These are phyloP conservation scores for Lapara coniferarum DNA, from an alignment of 2,888 invertebrate genomes.

Conservation along the genomic window DNA sequence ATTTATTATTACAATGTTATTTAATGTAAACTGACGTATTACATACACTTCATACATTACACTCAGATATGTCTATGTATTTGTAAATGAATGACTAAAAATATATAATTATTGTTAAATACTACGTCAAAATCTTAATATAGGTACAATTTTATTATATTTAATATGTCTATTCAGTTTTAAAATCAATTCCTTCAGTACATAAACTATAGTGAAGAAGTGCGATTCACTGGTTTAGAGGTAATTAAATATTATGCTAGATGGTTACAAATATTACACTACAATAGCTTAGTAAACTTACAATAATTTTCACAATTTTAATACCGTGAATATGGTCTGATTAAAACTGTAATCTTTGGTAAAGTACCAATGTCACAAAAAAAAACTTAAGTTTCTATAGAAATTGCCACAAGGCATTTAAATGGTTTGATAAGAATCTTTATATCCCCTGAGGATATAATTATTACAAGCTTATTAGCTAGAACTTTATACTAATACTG, in stretches of 20 bases:
- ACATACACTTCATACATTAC: conserved; percentile 17
- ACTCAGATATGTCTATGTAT: conserved; percentile 27
- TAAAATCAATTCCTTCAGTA: conserved; percentile 70
- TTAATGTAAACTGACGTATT: conserved; percentile 3
- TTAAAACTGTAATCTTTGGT: conserved; percentile 32
- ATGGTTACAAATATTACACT: conserved; percentile 18
- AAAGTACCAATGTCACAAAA: conserved; percentile 23
- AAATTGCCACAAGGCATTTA: background rate
- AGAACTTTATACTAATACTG: conserved; percentile 12
- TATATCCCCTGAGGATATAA: background rate
- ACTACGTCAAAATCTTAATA: conserved; percentile 16
- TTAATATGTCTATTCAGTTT: conserved; percentile 36
- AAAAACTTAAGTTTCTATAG: background rate
- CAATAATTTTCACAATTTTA: conserved; percentile 19
- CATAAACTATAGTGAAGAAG: conserved; percentile 45
- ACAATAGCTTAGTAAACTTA: conserved; percentile 18
- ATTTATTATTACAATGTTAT: background rate
- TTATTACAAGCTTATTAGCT: conserved; percentile 7
- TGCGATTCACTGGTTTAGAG: conserved; percentile 26
- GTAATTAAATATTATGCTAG: conserved; percentile 24
- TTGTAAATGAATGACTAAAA: conserved; percentile 23
- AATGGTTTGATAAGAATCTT: background rate
- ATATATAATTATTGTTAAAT: conserved; percentile 26
- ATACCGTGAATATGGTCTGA: conserved; percentile 21
- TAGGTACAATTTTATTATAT: conserved; percentile 27